A percentile compares a stretch with the other conserved stretches of the same genome.
phyloP scores from a whole-genome alignment of 2,888 invertebrate genomes.

The Drosophila longiperda region DNA sequence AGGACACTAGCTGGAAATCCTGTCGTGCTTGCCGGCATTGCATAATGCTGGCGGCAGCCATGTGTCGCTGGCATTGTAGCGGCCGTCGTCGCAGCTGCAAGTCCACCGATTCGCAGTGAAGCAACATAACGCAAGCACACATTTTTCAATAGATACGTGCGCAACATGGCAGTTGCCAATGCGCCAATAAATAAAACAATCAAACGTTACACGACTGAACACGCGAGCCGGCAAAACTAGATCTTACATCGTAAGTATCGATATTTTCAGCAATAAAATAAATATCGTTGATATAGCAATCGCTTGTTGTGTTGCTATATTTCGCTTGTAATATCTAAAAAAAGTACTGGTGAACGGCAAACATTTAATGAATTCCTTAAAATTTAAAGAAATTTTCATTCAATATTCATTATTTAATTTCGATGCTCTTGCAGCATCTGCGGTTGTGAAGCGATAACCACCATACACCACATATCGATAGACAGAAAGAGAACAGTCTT shows the following conservation, averaged over 20 bases:
- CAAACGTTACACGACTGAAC: constrained; percentile 12
- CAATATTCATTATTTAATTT: no score
- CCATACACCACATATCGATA: background rate
- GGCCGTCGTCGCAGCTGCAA: background rate
- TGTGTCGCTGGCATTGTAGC: background rate
- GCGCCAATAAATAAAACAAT: constrained; percentile 15
- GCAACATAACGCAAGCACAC: constrained; percentile 26
- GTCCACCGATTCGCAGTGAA: constrained; percentile 14
- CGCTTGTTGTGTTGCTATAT: background rate
- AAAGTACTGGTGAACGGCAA: no score
- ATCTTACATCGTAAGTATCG: constrained; percentile 9
- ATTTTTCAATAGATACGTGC: constrained; percentile 46
- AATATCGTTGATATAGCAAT: background rate
- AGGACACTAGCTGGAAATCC: background rate
- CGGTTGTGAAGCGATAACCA: no score
- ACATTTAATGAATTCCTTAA: no score
- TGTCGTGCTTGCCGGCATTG: constrained; percentile 30
- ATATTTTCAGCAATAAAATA: background rate
- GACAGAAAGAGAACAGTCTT: background rate
- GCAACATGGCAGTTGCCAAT: constrained; percentile 44
- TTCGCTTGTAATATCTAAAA: no score
- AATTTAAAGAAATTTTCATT: no score
- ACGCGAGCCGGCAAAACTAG: constrained; percentile 46
- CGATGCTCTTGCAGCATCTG: no score
- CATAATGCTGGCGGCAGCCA: constrained; percentile 37